phyloP scores from a whole-genome alignment of 2,113 vertebrate species.

The Bujurquina vittata region DNA sequence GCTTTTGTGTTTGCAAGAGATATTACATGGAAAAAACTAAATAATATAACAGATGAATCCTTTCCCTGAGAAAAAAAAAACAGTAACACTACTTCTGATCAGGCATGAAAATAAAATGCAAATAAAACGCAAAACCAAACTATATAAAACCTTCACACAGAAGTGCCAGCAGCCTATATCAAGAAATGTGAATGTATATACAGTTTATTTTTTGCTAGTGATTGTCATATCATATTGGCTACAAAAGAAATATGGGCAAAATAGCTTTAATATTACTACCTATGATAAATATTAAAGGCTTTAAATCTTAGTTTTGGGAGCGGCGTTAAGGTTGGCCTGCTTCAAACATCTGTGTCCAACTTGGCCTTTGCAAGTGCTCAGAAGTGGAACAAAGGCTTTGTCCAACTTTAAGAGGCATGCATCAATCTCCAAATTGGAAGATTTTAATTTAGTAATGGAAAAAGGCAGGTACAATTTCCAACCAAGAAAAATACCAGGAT shows the following conservation, averaged over 20 bases:
- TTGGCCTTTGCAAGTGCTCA: background rate
- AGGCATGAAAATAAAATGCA: constrained; percentile 7
- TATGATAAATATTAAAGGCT: background rate
- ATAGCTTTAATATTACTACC: background rate
- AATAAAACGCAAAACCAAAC: constrained; percentile 6
- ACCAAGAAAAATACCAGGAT: background rate
- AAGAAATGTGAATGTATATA: background rate
- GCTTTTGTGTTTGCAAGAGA: constrained; percentile 24
- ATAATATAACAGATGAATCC: background rate
- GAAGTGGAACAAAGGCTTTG: background rate
- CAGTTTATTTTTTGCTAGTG: background rate
- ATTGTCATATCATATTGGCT: background rate
- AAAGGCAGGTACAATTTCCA: background rate
- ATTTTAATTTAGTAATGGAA: background rate
- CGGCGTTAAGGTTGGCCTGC: background rate
- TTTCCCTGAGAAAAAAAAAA: background rate
- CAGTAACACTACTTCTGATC: background rate
- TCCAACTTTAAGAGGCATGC: background rate
- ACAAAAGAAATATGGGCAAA: background rate
- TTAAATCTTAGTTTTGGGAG: background rate
- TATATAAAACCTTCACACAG: background rate
- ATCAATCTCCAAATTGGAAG: background rate
- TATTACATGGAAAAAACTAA: constrained; percentile 12
- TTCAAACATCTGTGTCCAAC: background rate
- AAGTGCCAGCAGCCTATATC: background rate